A percentile compares a stretch with the other conserved stretches of the same genome.
Evolutionary conservation across 2,797 vertebrate genomes (phyloP).

Genomic region (Centropyge bicolor): DNA sequence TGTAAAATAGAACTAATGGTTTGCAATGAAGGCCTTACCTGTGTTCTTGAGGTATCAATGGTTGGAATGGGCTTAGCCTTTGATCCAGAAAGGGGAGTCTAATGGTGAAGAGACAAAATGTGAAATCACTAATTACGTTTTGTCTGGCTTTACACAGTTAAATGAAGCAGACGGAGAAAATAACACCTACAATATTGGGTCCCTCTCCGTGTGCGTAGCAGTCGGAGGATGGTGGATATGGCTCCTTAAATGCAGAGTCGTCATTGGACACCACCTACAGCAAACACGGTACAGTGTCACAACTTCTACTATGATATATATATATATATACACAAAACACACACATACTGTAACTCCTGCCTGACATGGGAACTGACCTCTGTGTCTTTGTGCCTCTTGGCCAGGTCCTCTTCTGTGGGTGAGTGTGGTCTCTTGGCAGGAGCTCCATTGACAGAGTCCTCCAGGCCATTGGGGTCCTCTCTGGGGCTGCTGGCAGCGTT

Average conservation of each 20-base stretch:
- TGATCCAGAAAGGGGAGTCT: slow-evolving; percentile 83
- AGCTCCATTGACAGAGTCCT: slow-evolving; percentile 66
- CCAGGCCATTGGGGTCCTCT: slow-evolving; percentile 75
- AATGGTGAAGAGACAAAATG: slow-evolving; percentile 14
- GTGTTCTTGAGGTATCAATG: slow-evolving; percentile 90
- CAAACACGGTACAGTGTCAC: slow-evolving; percentile 2
- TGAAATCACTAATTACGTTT: background rate
- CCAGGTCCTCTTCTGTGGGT: slow-evolving; percentile 79
- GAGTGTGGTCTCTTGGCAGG: slow-evolving; percentile 83
- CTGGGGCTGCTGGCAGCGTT: slow-evolving; percentile 70
- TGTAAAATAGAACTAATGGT: background rate
- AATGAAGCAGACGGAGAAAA: background rate
- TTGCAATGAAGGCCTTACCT: slow-evolving; percentile 83
- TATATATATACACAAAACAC: no score
- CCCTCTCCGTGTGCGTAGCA: slow-evolving; percentile 74
- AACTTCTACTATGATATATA: background rate
- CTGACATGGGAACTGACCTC: slow-evolving; percentile 54
- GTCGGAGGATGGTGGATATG: slow-evolving; percentile 81
- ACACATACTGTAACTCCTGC: background rate
- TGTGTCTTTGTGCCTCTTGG: slow-evolving; percentile 83
- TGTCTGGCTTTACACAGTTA: rapidly evolving
- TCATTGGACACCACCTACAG: slow-evolving; percentile 72
- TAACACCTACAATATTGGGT: slow-evolving; percentile 67
- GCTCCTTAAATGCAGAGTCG: slow-evolving; percentile 87
- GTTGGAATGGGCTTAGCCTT: slow-evolving; percentile 91